These are phyloP conservation scores for Liolophura sinensis DNA, from an alignment of 1,140 invertebrate species.

Conservation along the genomic window DNA sequence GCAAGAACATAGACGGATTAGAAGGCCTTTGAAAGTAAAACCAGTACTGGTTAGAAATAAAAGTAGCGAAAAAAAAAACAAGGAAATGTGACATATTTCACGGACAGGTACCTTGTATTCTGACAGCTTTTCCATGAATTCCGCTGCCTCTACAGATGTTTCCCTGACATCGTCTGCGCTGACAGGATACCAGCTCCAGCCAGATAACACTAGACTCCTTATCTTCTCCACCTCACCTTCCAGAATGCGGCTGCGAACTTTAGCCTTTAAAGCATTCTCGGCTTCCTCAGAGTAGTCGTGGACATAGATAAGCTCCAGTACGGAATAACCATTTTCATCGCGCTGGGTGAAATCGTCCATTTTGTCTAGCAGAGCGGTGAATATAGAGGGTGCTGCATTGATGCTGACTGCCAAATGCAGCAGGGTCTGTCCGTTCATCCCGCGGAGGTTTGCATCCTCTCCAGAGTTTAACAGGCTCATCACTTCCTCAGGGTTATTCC, in stretches of 20 bases:
- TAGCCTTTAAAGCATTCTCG: conserved; percentile 15
- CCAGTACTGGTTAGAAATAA: too few species aligned
- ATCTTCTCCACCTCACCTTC: conserved; percentile 17
- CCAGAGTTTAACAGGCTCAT: conserved; percentile 10
- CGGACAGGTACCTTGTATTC: conserved; percentile 9
- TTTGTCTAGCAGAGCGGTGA: conserved; percentile 28
- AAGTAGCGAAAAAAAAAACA: too few species aligned
- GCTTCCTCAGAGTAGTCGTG: conserved; percentile 9
- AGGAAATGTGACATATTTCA: background rate
- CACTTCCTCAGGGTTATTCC: conserved; percentile 17
- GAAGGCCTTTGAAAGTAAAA: too few species aligned
- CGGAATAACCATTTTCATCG: conserved; percentile 27
- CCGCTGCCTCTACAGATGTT: conserved; percentile 6
- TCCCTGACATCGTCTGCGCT: conserved; percentile 5
- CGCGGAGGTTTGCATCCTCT: conserved; percentile 14
- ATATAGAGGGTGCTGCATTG: conserved; percentile 19
- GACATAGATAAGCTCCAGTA: conserved; percentile 24
- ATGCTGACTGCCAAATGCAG: conserved; percentile 25
- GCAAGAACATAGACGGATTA: too few species aligned
- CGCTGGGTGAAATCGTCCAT: conserved; percentile 16
- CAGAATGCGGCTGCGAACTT: conserved; percentile 18
- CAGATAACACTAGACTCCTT: conserved; percentile 20
- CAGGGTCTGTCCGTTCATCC: conserved; percentile 22
- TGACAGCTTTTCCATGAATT: conserved; percentile 11
- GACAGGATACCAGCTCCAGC: conserved; percentile 29